Percentiles rank a stretch among this genome's conserved stretches.
These are phyloP conservation scores for Benthosema pterotum DNA, from an alignment of 2,797 vertebrate species.

Conservation along the genomic window DNA sequence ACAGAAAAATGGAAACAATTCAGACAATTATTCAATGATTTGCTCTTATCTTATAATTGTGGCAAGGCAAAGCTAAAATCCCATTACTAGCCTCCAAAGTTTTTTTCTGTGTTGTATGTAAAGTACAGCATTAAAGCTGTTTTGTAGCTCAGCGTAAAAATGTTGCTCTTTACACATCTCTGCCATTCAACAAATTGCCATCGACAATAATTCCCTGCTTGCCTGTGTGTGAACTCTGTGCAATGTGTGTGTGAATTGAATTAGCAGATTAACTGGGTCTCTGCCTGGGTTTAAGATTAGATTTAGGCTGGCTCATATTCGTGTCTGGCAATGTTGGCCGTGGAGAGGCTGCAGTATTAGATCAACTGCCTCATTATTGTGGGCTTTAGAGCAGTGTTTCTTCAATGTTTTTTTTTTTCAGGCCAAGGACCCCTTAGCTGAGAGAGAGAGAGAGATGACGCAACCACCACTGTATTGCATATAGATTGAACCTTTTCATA, in stretches of 20 bases:
- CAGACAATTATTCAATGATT: too few relatives aligned
- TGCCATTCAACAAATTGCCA: not conserved
- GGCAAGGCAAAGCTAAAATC: not conserved
- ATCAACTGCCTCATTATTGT: not conserved
- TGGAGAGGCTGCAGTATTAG: slow-evolving; percentile 3
- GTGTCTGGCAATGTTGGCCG: not conserved
- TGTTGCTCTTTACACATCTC: not conserved
- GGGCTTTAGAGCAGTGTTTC: too few relatives aligned
- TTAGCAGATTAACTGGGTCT: not conserved
- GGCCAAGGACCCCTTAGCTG: too few relatives aligned
- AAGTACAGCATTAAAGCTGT: not conserved
- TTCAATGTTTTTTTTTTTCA: not conserved
- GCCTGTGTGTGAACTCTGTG: not conserved
- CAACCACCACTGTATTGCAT: too few relatives aligned
- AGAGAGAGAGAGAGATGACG: too few relatives aligned
- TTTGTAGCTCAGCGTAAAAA: not conserved
- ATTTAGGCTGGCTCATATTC: not conserved
- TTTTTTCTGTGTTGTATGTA: too few relatives aligned
- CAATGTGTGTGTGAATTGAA: slow-evolving; percentile 2
- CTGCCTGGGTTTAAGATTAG: not conserved
- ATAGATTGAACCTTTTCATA: too few relatives aligned
- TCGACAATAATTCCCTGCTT: not conserved
- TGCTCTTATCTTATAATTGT: too few relatives aligned
- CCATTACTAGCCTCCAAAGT: not conserved
- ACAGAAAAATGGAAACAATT: too few relatives aligned